phyloP scores from a whole-genome alignment of 2,888 invertebrate genomes.

The Bimastos eiseni region DNA sequence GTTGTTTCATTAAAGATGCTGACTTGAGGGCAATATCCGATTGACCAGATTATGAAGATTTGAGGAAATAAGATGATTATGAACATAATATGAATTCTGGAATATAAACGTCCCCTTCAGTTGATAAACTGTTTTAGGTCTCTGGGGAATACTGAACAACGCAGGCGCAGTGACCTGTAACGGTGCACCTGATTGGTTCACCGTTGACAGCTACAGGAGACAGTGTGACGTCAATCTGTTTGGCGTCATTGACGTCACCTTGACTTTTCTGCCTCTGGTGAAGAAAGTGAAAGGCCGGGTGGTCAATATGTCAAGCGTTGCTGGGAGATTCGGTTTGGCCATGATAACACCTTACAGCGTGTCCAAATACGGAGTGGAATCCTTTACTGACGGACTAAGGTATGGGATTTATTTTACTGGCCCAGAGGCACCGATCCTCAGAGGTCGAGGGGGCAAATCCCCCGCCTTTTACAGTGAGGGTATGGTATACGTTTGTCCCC shows the following conservation, averaged over 20 bases:
- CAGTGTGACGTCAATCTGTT: not conserved
- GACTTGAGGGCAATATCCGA: too few relatives aligned
- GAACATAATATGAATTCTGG: too few relatives aligned
- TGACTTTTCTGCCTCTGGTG: conserved; percentile 14
- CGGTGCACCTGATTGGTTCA: not conserved
- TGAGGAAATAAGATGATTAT: too few relatives aligned
- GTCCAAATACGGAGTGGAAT: not conserved
- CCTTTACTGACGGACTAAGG: not conserved
- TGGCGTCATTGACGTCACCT: not conserved
- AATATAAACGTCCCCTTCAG: too few relatives aligned
- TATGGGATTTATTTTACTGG: too few relatives aligned
- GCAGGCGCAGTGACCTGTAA: not conserved
- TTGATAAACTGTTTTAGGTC: not conserved
- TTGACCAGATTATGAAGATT: too few relatives aligned
- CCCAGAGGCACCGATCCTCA: too few relatives aligned
- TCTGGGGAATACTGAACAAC: not conserved
- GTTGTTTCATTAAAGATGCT: too few relatives aligned
- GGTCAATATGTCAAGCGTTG: not conserved
- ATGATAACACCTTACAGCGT: not conserved
- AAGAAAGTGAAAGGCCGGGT: conserved; percentile 7
- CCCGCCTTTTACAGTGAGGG: too few relatives aligned
- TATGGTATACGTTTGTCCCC: too few relatives aligned
- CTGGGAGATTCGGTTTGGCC: not conserved
- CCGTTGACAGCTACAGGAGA: conserved; percentile 3
- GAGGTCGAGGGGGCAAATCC: too few relatives aligned